Base-by-base conservation (phyloP, 2,797 vertebrate species). In the Sebastes kiyomatsui region DNA sequence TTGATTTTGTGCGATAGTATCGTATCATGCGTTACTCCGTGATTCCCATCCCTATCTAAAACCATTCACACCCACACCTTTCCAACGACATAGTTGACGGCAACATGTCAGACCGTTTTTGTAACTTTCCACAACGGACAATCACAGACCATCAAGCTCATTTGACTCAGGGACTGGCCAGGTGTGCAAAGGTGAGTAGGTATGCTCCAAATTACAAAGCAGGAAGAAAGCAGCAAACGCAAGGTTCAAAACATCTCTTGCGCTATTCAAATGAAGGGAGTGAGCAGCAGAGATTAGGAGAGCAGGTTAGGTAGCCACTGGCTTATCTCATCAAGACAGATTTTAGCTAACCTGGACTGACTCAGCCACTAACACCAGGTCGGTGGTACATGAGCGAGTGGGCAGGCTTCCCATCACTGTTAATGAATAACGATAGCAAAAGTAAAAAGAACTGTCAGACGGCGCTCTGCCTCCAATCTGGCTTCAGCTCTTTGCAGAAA, bases 281-380 rank as follows among this genome's bases (percentile, higher is more conserved):
- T 33, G 27, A n/a, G 55, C 27, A 38, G 54, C 42, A 62, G 49
- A 84, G 87, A 87, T 83, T 81, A 92, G 69, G 33, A 72, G 75
- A 69, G 58, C 81, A 82, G 77, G 79, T 85, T 58, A 82, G 72
- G 75, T 6, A 75, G 68, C 74, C 52, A 46, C 30, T 18, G 71
- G 75, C 56, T 93, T 85, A 93, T 84, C 88, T 81, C 79, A 72
- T 94, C 82, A 91, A 69, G 69, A 67, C n/a, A 81, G 90, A 85
- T 89, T 82, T 84, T 32, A 49, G 66, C 75, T 90, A 86, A 91
- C 38, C 77, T n/a, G 33, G 55, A 46, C 25, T 25, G 88, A 90
- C 77, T 55, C 49, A 52, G 49, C 49, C 20, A n/a, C 49, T 52
- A 67, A 77, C 79, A 25, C 32, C 58, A 25, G 8, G 22, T 38